phyloP scores from a whole-genome alignment of 1,140 invertebrate species.

The Camponotus vicinus region DNA sequence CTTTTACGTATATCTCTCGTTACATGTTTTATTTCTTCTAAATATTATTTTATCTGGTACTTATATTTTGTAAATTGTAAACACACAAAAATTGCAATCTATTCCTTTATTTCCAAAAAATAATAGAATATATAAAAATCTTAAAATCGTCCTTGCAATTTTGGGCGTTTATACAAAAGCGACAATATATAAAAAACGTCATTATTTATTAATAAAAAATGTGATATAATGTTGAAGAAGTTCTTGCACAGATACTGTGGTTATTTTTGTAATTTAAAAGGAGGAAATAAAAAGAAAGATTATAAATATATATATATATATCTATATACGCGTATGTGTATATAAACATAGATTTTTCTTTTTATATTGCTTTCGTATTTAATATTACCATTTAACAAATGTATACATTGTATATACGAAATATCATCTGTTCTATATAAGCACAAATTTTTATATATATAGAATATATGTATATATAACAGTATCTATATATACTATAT shows the following conservation, averaged over 20 bases:
- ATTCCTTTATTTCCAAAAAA: no score
- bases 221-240: not conserved
- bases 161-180: not conserved
- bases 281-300: not conserved
- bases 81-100: no score
- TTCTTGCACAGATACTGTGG: not conserved
- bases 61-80: no score
- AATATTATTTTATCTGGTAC: not conserved
- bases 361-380: constrained; percentile 65
- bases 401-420: constrained; percentile 73
- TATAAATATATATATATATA: not conserved
- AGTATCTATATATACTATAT: no score
- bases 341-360: not conserved
- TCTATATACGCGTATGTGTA: no score
- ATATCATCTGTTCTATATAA: constrained; percentile 61
- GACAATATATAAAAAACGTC: not conserved
- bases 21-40: not conserved
- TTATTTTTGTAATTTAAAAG: constrained; percentile 1
- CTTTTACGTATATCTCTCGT: not conserved
- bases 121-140: no score
- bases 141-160: not conserved
- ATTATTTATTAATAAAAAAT: constrained; percentile 24
- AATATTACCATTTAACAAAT: constrained; percentile 68
- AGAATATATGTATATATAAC: no score
- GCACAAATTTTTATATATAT: no score